These are phyloP conservation scores for Erythrolamprus reginae DNA, from an alignment of 2,113 vertebrate species.

Conservation along the genomic window DNA sequence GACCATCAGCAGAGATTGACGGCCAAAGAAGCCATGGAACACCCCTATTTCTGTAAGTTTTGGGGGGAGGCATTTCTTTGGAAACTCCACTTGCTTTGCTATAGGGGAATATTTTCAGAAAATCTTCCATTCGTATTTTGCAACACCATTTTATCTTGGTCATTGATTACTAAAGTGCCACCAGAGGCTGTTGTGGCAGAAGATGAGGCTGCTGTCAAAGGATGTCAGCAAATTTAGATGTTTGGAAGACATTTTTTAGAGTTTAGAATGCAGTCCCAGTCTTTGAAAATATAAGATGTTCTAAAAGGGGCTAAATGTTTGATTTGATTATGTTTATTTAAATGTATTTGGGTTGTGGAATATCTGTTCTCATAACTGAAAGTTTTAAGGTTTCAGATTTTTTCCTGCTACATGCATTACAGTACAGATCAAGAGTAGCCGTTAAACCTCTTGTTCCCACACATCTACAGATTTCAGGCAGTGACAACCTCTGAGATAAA, in stretches of 20 bases:
- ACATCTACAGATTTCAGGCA: background rate
- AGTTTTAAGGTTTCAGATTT: background rate
- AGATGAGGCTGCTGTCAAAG: background rate
- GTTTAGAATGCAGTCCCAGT: background rate
- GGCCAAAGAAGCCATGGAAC: conserved; percentile 94
- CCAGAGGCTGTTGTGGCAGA: background rate
- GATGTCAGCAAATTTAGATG: background rate
- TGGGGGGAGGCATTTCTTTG: background rate
- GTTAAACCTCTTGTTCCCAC: background rate
- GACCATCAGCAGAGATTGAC: conserved; percentile 98
- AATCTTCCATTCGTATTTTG: background rate
- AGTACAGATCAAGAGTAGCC: background rate
- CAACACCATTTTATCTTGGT: background rate
- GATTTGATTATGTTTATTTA: background rate
- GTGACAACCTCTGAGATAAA: background rate
- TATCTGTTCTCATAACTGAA: background rate
- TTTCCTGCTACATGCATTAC: background rate
- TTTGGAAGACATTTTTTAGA: background rate
- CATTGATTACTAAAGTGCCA: background rate
- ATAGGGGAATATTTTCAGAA: background rate
- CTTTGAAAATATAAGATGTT: background rate
- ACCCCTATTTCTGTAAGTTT: conserved; percentile 95
- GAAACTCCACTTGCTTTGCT: background rate
- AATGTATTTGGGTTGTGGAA: background rate
- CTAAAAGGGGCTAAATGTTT: background rate